These are phyloP conservation scores for Caenorhabditis japonica DNA, from an alignment of 2,888 invertebrate genomes.

Conservation along the genomic window DNA sequence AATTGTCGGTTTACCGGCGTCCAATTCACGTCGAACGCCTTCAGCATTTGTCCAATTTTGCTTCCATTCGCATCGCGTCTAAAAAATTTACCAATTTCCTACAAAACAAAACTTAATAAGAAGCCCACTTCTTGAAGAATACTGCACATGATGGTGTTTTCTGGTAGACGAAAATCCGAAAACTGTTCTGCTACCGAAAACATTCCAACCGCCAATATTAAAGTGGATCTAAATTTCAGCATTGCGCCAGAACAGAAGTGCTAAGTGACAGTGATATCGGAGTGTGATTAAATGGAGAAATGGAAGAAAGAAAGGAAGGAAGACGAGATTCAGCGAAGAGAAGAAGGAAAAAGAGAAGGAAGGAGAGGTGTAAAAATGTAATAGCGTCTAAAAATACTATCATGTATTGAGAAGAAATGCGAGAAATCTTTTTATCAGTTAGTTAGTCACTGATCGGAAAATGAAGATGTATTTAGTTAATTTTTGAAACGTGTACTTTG, in stretches of 20 bases:
- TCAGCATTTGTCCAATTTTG: conserved; percentile 44
- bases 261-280: neutral
- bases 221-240: neutral
- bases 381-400: conserved; percentile 45
- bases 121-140: conserved; percentile 42
- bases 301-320: conserved; percentile 1
- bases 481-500: no score
- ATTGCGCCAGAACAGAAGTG: conserved; percentile 1
- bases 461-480: no score
- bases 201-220: conserved; percentile 3
- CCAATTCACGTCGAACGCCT: conserved; percentile 31
- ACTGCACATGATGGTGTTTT: conserved; percentile 20
- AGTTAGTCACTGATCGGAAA: no score
- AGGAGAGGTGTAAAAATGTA: conserved; percentile 28
- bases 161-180: conserved; percentile 30
- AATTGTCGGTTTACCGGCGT: conserved; percentile 27
- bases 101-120: neutral
- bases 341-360: neutral
- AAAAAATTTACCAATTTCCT: no score
- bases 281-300: conserved; percentile 5
- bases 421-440: no score
- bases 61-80: conserved; percentile 48
- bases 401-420: conserved; percentile 4
- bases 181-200: no score
- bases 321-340: conserved; percentile 10